A percentile compares a stretch with the other conserved stretches of the same genome.
These are phyloP conservation scores for Holacanthus passer DNA, from an alignment of 2,113 vertebrate genomes.

Conservation along the genomic window DNA sequence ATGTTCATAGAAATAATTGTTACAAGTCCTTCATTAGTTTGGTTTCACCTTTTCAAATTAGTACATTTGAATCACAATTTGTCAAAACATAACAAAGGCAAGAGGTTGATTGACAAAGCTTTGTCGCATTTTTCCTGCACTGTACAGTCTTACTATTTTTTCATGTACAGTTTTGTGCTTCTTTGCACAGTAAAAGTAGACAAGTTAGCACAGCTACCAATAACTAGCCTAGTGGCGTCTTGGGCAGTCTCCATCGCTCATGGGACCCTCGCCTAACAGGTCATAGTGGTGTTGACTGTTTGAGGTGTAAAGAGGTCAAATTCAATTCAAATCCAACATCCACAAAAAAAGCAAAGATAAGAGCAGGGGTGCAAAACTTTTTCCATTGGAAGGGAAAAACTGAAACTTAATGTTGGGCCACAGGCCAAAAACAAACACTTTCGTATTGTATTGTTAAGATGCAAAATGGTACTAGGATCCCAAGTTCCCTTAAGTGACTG, in stretches of 20 bases:
- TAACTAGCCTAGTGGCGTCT: neutral
- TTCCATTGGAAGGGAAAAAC: too few species aligned
- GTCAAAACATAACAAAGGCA: neutral
- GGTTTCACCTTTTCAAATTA: too few species aligned
- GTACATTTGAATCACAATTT: neutral
- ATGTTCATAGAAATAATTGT: neutral
- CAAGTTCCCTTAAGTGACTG: too few species aligned
- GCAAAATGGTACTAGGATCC: too few species aligned
- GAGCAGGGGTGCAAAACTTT: too few species aligned
- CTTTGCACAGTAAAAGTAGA: neutral
- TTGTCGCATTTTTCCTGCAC: too few species aligned
- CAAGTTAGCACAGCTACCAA: neutral
- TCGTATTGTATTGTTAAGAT: too few species aligned
- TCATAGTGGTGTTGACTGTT: neutral
- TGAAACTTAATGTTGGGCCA: too few species aligned
- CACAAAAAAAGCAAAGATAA: neutral
- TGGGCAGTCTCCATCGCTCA: neutral
- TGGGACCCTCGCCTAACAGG: neutral
- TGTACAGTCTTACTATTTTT: too few species aligned
- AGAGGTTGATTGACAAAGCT: neutral
- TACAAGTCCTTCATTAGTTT: too few species aligned
- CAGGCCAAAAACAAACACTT: too few species aligned
- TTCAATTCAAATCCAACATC: neutral
- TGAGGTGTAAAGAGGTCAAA: neutral
- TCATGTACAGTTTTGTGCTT: neutral